A percentile compares a stretch with the other conserved stretches of the same genome.
Conservation (phyloP, 2,888 invertebrate species). For the Drosophila atroscutellata region DNA sequence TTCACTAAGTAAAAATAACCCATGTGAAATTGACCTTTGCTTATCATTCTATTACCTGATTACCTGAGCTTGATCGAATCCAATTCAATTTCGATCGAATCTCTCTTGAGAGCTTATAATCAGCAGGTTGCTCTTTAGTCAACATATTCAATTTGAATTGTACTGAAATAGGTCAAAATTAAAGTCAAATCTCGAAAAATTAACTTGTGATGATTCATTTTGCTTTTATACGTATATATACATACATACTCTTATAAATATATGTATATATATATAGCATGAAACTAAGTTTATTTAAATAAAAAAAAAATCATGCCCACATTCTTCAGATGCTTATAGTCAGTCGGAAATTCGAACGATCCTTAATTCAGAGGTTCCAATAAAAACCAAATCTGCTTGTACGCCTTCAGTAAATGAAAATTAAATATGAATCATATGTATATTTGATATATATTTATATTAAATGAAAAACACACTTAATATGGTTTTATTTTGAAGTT, state of each 20-base stretch:
- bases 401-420: background rate
- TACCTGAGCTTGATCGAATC: background rate
- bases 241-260: no score
- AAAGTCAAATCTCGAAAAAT: background rate
- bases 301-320: no score
- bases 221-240: rapidly evolving
- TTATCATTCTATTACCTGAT: background rate
- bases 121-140: background rate
- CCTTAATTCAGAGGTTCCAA: no score
- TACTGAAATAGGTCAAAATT: background rate
- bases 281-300: no score
- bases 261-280: no score
- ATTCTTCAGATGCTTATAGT: background rate
- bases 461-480: conserved; percentile 17
- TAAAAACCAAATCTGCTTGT: no score
- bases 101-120: background rate
- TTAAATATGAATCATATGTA: background rate
- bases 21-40: background rate
- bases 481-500: conserved; percentile 30
- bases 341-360: background rate
- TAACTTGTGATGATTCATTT: background rate
- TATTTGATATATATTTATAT: background rate
- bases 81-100: background rate
- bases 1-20: background rate
- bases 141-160: background rate